Conservation (phyloP, 2,888 invertebrate genomes). For the Drosophila pegasa region DNA sequence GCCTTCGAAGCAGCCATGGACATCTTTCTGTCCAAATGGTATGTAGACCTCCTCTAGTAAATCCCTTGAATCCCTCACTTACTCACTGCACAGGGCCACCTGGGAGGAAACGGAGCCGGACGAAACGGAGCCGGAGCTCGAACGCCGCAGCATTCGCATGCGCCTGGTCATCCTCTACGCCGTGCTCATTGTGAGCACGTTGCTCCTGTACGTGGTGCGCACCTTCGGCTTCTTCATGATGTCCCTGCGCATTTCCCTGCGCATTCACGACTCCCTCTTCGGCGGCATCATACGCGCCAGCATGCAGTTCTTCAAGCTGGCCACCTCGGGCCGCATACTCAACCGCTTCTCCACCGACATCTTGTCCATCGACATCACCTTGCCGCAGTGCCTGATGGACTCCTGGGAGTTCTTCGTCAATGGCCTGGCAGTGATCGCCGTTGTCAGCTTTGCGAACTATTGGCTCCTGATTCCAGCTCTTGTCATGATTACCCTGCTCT, state of each 20-base stretch:
- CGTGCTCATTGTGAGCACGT: constrained; percentile 73
- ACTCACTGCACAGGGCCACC: constrained; percentile 74
- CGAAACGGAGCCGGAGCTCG: constrained; percentile 70
- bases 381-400: constrained; percentile 87
- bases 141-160: constrained; percentile 64
- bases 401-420: constrained; percentile 86
- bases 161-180: constrained; percentile 79
- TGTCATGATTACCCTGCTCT: constrained; percentile 87
- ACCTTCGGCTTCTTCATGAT: constrained; percentile 89
- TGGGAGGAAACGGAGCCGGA: constrained; percentile 84
- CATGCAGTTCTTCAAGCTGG: constrained; percentile 91
- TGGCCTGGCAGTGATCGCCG: constrained; percentile 86
- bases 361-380: constrained; percentile 87
- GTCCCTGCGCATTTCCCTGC: constrained; percentile 90
- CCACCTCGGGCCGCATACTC: constrained; percentile 88
- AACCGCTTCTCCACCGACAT: constrained; percentile 92
- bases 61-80: neutral
- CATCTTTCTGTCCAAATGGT: constrained; percentile 91
- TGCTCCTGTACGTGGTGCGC: constrained; percentile 86
- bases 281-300: constrained; percentile 89
- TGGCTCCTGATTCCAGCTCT: constrained; percentile 87
- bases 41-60: constrained; percentile 29
- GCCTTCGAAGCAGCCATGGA: constrained; percentile 89
- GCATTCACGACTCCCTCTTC: constrained; percentile 92
- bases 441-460: constrained; percentile 88